Evolutionary conservation across 2,113 vertebrate genomes (phyloP), one percentile per base, ranked within the genome.

Genomic region (Climacteris rufus): DNA sequence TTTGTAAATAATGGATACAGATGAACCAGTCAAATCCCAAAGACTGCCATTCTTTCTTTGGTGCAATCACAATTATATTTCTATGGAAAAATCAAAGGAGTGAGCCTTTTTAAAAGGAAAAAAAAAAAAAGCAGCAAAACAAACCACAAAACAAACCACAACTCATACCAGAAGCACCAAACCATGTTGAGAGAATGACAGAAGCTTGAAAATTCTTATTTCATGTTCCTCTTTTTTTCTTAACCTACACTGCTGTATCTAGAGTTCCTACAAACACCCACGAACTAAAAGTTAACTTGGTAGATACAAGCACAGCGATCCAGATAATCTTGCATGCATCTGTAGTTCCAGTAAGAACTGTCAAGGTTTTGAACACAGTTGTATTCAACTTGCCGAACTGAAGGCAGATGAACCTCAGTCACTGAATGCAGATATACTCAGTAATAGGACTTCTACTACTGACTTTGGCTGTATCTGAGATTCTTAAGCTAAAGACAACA

Each of bases 1-100:
- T 70, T 86, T 71, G 24, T 87, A 93, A 86, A 81, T 64, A 96
- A 95, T 14, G 74, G 24, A 49, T 90, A 94, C 14, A 59, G 88
- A 78, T 57, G 53, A 96, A 89, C 20, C 57, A 92, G 75, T 47
- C 64, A 84, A 93, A 97, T 72, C 65, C 93, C 87, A 88, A 83
- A 64, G 56, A 77, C 15, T 47, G 50, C 16, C 68, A 69, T 60
- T 96, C 88, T 92, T 54, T 54, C 86, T 92, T 95, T 54, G 50
- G 60, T 87, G 65, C 79, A 97, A 94, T 90, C 85, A 95, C 56
- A 86, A 94, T 71, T 95, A 53, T 61, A 74, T 94, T 95, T 94
- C 72, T 95, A 54, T 20, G 70, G 50, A 80, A 45, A 60, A 96
- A 96, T 96, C 77, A 83, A 92, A 94, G 76, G 18, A 79, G 9